Evolutionary conservation across 2,888 invertebrate genomes (phyloP).

Genomic region (Caenorhabditis imperialis): DNA sequence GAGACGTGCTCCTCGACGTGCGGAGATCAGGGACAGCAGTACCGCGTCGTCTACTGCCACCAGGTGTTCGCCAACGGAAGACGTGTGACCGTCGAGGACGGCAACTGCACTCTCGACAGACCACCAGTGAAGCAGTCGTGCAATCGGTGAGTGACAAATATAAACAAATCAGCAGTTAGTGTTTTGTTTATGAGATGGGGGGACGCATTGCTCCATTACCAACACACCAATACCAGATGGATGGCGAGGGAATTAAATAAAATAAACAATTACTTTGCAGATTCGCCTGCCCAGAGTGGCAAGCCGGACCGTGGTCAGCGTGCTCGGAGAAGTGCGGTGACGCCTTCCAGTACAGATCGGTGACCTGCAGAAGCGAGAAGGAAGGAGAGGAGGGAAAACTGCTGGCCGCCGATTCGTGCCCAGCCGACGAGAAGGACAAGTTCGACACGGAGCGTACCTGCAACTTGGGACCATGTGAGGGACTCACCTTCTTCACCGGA

Average conservation of each 20-base stretch:
- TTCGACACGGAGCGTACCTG: conserved; percentile 78
- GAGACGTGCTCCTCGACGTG: conserved; percentile 87
- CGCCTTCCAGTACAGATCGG: conserved; percentile 79
- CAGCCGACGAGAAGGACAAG: conserved; percentile 62
- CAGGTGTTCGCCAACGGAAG: conserved; percentile 84
- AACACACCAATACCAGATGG: conserved; percentile 34
- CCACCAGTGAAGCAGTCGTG: conserved; percentile 81
- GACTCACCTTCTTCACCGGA: conserved; percentile 90
- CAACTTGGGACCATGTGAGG: conserved; percentile 86
- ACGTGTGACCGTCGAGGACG: conserved; percentile 85
- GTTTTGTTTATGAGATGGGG: conserved; percentile 48
- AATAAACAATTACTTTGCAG: conserved; percentile 54
- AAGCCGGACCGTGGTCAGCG: conserved; percentile 90
- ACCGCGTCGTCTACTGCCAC: conserved; percentile 85
- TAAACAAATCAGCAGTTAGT: conserved; percentile 21
- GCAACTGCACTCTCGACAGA: conserved; percentile 83
- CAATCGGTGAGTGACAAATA: conserved; percentile 81
- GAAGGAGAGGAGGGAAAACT: conserved; percentile 83
- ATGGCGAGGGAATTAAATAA: background rate
- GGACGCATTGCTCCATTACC: no score
- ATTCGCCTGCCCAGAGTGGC: conserved; percentile 89
- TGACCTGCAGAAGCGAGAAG: conserved; percentile 77
- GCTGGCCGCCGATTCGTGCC: conserved; percentile 81
- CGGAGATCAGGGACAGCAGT: conserved; percentile 83
- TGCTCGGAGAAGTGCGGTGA: conserved; percentile 88